phyloP scores from a whole-genome alignment of 1,140 invertebrate genomes.

The Asbolus verrucosus region DNA sequence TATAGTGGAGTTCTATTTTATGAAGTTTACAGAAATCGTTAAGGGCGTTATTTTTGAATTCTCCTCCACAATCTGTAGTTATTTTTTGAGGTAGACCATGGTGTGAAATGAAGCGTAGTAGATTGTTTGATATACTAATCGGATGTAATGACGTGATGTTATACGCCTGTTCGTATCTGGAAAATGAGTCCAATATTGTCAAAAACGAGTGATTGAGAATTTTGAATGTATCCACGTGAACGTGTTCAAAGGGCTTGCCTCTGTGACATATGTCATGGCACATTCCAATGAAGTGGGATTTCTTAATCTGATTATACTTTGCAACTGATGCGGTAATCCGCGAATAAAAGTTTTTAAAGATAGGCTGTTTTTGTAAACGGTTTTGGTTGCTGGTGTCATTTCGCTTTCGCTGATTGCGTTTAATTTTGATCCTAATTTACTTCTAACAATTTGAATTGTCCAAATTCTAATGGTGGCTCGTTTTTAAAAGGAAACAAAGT shows the following conservation, averaged over 20 bases:
- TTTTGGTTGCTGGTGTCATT: constrained; percentile 21
- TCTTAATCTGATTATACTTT: constrained; percentile 44
- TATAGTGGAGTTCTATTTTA: constrained; percentile 45
- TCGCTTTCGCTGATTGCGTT: not conserved
- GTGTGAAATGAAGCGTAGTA: constrained; percentile 39
- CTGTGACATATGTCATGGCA: too few species aligned
- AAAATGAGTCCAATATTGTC: constrained; percentile 60
- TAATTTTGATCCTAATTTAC: constrained; percentile 51
- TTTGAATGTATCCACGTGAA: constrained; percentile 57
- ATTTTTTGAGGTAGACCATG: constrained; percentile 44
- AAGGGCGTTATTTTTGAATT: constrained; percentile 48
- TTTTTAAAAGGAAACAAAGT: constrained; percentile 48
- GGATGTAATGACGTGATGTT: constrained; percentile 36
- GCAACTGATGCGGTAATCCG: constrained; percentile 38
- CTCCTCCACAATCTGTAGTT: constrained; percentile 38
- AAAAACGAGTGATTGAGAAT: constrained; percentile 52
- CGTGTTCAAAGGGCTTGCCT: constrained; percentile 58
- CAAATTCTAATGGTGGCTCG: constrained; percentile 49
- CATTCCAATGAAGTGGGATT: constrained; percentile 39
- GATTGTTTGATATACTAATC: constrained; percentile 18
- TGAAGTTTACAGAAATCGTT: constrained; percentile 46
- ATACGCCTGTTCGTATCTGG: constrained; percentile 57
- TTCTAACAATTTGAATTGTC: constrained; percentile 49
- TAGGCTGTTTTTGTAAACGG: constrained; percentile 34
- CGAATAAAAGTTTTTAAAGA: constrained; percentile 44